These are phyloP conservation scores for Nymphalis polychloros DNA, from an alignment of 2,888 invertebrate genomes.

Conservation along the genomic window DNA sequence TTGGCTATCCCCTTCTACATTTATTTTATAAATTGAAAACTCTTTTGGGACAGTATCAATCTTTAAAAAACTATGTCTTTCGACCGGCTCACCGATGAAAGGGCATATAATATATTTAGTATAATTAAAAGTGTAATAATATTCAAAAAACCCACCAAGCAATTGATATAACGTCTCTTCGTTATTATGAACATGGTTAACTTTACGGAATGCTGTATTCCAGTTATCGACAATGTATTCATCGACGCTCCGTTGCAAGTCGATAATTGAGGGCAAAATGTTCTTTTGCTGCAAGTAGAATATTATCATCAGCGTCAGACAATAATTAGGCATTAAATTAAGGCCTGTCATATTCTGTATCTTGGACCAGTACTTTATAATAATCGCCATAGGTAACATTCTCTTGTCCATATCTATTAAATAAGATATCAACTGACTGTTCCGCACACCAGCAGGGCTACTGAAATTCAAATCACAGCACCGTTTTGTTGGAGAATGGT, in stretches of 20 bases:
- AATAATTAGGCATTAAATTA: constrained; percentile 83
- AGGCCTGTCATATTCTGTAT: constrained; percentile 77
- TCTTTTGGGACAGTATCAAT: constrained; percentile 37
- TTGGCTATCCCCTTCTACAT: constrained; percentile 24
- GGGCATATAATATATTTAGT: constrained; percentile 43
- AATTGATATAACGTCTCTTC: constrained; percentile 44
- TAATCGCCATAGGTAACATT: constrained; percentile 80
- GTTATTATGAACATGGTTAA: constrained; percentile 18
- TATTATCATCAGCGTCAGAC: constrained; percentile 84
- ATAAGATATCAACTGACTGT: constrained; percentile 84
- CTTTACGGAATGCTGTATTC: constrained; percentile 80
- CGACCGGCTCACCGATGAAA: constrained; percentile 42
- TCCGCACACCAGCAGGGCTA: constrained; percentile 84
- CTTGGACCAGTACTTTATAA: constrained; percentile 90
- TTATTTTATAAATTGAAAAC: constrained; percentile 41
- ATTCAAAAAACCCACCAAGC: constrained; percentile 52
- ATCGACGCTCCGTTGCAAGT: constrained; percentile 62
- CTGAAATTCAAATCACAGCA: constrained; percentile 88
- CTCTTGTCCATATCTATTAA: constrained; percentile 80
- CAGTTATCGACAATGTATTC: constrained; percentile 73
- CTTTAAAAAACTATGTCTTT: constrained; percentile 36
- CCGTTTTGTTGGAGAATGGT: constrained; percentile 81
- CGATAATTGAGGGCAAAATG: constrained; percentile 79
- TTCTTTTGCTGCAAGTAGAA: constrained; percentile 86
- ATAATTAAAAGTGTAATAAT: constrained; percentile 47